phyloP scores from a whole-genome alignment of 2,888 invertebrate species.

The Creontiades dilutus region DNA sequence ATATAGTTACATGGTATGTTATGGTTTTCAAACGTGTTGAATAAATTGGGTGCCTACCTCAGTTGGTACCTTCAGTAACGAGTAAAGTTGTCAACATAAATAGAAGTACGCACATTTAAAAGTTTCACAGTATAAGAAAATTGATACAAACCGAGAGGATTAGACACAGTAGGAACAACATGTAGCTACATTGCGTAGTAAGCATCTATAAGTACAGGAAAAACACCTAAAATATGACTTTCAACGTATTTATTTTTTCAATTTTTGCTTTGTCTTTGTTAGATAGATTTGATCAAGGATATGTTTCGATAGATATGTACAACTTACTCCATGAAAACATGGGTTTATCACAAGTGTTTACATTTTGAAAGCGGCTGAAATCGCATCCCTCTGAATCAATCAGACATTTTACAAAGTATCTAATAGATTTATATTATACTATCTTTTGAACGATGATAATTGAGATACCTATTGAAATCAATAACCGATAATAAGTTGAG shows the following conservation, averaged over 20 bases:
- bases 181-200: conserved; percentile 68
- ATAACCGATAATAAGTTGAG: neutral
- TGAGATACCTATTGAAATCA: too few species aligned
- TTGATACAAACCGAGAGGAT: conserved; percentile 56
- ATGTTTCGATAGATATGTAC: conserved; percentile 75
- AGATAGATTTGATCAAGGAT: conserved; percentile 72
- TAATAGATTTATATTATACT: too few species aligned
- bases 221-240: conserved; percentile 73
- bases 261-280: conserved; percentile 46
- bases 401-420: too few species aligned
- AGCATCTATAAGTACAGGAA: conserved; percentile 65
- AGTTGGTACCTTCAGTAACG: too few species aligned
- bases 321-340: conserved; percentile 71
- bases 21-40: conserved; percentile 26
- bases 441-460: too few species aligned
- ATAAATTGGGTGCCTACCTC: too few species aligned
- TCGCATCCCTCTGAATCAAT: too few species aligned
- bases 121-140: conserved; percentile 62
- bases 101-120: conserved; percentile 66
- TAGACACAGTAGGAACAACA: conserved; percentile 74
- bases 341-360: conserved; percentile 72
- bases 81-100: conserved; percentile 58
- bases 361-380: conserved; percentile 32
- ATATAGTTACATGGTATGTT: conserved; percentile 48
- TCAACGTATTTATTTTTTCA: conserved; percentile 28